Evolutionary conservation across 2,888 invertebrate genomes (phyloP).

Genomic region (Trachelus iudaicus): DNA sequence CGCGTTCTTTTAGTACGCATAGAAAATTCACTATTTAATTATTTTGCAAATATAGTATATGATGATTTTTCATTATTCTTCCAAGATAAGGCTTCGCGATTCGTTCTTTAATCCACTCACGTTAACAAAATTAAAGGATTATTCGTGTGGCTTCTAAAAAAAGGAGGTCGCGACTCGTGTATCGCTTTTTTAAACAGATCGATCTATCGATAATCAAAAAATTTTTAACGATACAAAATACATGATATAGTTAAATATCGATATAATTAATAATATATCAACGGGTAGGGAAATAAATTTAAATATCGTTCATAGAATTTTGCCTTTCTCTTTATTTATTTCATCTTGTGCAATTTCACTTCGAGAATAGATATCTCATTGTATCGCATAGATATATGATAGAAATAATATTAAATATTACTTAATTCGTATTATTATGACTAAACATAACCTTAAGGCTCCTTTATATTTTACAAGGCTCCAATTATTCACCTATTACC

Average conservation of each 20-base stretch:
- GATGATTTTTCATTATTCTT: not conserved
- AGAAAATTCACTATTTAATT: not conserved
- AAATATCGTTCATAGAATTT: not conserved
- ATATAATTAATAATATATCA: not conserved
- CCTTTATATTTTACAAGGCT: not conserved
- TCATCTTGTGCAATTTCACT: not conserved
- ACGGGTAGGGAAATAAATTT: not conserved
- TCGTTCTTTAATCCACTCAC: slow-evolving; percentile 25
- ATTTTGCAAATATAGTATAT: not conserved
- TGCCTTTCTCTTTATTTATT: not conserved
- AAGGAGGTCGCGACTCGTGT: not conserved
- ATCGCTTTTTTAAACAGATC: not conserved
- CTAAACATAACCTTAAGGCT: not conserved
- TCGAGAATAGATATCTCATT: not conserved
- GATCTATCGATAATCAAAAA: not conserved
- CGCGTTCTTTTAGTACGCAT: not conserved
- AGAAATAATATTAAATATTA: not conserved
- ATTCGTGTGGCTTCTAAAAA: not conserved
- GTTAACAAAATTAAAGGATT: slow-evolving; percentile 31
- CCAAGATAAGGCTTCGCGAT: slow-evolving; percentile 25
- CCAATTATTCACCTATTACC: not conserved
- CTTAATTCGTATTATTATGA: not conserved
- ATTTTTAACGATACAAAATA: not conserved
- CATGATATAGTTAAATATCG: too few relatives aligned
- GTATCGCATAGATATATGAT: not conserved